phyloP scores from a whole-genome alignment of 64 coral and sea anemone genomes.

The Pocillopora verrucosa region DNA sequence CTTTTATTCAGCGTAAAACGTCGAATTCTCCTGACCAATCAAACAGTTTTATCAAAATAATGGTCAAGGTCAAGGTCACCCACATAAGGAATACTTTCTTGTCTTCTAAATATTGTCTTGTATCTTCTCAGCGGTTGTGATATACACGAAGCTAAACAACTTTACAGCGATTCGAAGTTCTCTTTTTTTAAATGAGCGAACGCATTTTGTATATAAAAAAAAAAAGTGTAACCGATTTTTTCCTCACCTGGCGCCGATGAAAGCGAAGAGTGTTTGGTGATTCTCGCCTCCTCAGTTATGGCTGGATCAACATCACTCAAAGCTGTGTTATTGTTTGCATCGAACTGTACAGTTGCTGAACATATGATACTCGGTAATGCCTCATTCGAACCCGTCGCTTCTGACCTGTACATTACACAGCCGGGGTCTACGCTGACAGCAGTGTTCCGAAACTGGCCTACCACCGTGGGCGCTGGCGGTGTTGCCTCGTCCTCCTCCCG shows the following conservation, averaged over 20 bases:
- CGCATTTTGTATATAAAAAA: too few species aligned
- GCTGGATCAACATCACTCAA: neutral
- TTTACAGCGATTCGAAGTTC: too few species aligned
- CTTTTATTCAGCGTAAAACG: too few species aligned
- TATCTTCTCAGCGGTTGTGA: too few species aligned
- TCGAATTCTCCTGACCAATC: too few species aligned
- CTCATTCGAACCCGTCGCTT: neutral
- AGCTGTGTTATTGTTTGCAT: slow-evolving; percentile 17
- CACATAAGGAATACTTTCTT: too few species aligned
- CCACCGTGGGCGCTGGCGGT: neutral
- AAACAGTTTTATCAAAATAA: too few species aligned
- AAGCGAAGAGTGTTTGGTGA: neutral
- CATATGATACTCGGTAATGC: neutral
- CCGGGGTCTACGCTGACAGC: slow-evolving; percentile 16
- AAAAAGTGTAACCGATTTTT: neutral
- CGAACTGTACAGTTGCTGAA: neutral
- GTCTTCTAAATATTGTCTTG: too few species aligned
- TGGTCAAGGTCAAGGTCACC: too few species aligned
- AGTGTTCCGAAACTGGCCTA: neutral
- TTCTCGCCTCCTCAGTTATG: neutral
- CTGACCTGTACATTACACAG: slow-evolving; percentile 13
- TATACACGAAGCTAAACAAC: too few species aligned
- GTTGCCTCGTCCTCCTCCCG: slow-evolving; percentile 72
- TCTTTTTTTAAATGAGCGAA: neutral
- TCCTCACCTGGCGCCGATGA: neutral